Conservation (phyloP, 2,113 vertebrate genomes). For the Harpagus bidentatus region DNA sequence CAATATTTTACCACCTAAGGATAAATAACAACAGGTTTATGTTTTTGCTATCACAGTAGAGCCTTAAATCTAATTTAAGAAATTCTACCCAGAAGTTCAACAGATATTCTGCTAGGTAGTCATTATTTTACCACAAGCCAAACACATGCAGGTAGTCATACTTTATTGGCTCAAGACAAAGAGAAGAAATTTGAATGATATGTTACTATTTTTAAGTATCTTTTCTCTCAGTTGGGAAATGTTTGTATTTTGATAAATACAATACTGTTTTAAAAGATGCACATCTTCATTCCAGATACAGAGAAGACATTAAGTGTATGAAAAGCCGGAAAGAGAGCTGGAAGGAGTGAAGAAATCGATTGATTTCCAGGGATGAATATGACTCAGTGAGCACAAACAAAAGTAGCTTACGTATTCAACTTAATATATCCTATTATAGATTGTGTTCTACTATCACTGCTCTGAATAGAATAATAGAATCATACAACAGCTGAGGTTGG, state of each 20-base stretch:
- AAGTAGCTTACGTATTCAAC: not conserved
- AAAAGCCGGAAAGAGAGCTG: not conserved
- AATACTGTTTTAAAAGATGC: not conserved
- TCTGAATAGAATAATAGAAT: not conserved
- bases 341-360: not conserved
- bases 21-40: slow-evolving; percentile 18
- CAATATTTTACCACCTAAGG: slow-evolving; percentile 94
- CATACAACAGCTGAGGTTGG: no score
- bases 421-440: not conserved
- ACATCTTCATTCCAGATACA: not conserved
- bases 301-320: not conserved
- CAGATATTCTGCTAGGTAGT: not conserved
- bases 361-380: not conserved
- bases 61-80: not conserved
- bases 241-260: not conserved
- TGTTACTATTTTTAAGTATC: not conserved
- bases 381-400: not conserved
- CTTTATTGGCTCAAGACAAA: not conserved
- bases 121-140: not conserved
- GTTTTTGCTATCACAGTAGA: not conserved
- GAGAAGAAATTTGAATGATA: not conserved
- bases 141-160: not conserved
- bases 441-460: not conserved
- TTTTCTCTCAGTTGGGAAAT: not conserved
- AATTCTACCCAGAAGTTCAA: not conserved